A percentile compares a stretch with the other conserved stretches of the same genome.
phyloP scores from a whole-genome alignment of 2,888 invertebrate genomes.

The Oscheius sp. region DNA sequence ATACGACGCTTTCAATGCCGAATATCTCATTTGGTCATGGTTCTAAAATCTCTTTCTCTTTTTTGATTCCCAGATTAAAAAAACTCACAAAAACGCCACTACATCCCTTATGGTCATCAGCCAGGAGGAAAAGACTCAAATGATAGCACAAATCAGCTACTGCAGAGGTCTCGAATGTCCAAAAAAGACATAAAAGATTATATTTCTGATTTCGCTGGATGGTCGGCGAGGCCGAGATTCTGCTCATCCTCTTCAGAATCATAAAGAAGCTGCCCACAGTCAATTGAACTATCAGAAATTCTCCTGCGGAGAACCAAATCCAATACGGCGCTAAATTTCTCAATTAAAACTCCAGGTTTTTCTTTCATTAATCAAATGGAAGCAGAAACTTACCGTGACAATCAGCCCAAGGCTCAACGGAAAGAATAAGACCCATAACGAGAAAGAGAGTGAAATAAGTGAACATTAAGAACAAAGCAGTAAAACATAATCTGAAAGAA shows the following conservation, averaged over 20 bases:
- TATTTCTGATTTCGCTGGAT: constrained; percentile 40
- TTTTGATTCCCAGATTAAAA: background rate
- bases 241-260: constrained; percentile 50
- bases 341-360: no score
- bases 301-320: constrained; percentile 58
- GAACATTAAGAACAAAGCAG: constrained; percentile 53
- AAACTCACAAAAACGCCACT: constrained; percentile 56
- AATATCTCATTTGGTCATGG: constrained; percentile 54
- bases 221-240: constrained; percentile 51
- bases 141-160: constrained; percentile 54
- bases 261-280: constrained; percentile 53
- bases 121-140: constrained; percentile 48
- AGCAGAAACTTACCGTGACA: constrained; percentile 50
- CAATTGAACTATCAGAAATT: constrained; percentile 55
- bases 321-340: constrained; percentile 57
- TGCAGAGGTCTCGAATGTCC: constrained; percentile 52
- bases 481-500: constrained; percentile 47
- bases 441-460: constrained; percentile 57
- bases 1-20: constrained; percentile 51
- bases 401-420: constrained; percentile 53
- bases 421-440: constrained; percentile 52
- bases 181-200: constrained; percentile 36
- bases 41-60: constrained; percentile 40
- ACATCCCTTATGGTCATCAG: constrained; percentile 51
- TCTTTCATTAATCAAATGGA: background rate